Conservation (phyloP, 1,140 invertebrate genomes). For the Ridgeia piscesae region DNA sequence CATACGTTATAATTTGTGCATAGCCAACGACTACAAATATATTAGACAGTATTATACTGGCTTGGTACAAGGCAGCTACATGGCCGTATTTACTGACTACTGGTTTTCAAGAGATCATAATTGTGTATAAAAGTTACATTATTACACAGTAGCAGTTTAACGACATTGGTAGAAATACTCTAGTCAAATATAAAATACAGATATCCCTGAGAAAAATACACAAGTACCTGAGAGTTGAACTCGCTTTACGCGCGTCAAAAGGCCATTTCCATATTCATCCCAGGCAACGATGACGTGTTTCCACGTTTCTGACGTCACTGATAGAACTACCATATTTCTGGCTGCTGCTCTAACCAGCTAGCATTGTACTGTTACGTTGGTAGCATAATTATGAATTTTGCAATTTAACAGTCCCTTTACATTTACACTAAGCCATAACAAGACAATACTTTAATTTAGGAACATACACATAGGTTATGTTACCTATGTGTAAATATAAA, state of each 20-base stretch:
- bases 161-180: background rate
- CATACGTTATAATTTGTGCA: background rate
- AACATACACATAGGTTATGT: background rate
- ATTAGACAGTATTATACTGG: background rate
- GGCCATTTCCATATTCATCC: background rate
- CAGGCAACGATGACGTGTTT: background rate
- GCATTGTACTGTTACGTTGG: background rate
- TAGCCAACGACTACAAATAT: background rate
- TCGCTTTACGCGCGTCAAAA: background rate
- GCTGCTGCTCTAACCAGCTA: background rate
- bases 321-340: background rate
- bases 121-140: constrained; percentile 6
- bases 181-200: constrained; percentile 1
- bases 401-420: background rate
- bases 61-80: background rate
- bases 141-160: background rate
- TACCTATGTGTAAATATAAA: background rate
- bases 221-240: background rate
- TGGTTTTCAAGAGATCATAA: background rate
- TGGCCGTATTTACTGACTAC: background rate
- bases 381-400: background rate
- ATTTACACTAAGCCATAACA: background rate
- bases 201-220: background rate
- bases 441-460: background rate
- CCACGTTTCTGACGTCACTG: background rate